Conservation (phyloP, 2,888 invertebrate species). For the Epirrita christyi region DNA sequence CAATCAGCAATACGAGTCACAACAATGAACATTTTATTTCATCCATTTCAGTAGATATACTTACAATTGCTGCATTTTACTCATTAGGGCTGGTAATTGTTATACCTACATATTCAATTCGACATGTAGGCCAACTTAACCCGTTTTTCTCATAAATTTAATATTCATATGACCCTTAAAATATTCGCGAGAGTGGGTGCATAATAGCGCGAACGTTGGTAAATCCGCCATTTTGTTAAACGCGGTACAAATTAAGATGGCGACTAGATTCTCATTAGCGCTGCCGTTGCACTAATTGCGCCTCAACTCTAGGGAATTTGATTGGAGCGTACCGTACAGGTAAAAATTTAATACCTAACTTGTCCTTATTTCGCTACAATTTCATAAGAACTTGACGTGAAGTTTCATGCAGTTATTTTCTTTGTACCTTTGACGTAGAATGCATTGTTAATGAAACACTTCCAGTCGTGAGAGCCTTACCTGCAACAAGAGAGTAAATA, state of each 20-base stretch:
- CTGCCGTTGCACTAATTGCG: conserved; percentile 57
- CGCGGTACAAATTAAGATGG: conserved; percentile 54
- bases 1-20: no score
- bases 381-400: conserved; percentile 5
- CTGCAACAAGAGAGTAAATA: conserved; percentile 18
- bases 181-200: conserved; percentile 34
- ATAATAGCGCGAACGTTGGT: conserved; percentile 37
- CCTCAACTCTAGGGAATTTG: conserved; percentile 43
- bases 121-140: conserved; percentile 2
- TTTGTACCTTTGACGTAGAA: conserved; percentile 6
- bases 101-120: not conserved
- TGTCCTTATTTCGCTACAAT: conserved; percentile 11
- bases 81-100: no score
- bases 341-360: conserved; percentile 17
- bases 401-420: not conserved
- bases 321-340: conserved; percentile 12
- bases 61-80: no score
- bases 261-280: conserved; percentile 56
- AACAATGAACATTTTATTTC: no score
- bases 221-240: conserved; percentile 54
- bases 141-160: conserved; percentile 34
- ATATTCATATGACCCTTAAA: conserved; percentile 43
- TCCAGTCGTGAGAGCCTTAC: conserved; percentile 13
- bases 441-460: not conserved
- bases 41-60: no score